These are phyloP conservation scores for Antheraea mylitta DNA, from an alignment of 1,140 invertebrate species.

Conservation along the genomic window DNA sequence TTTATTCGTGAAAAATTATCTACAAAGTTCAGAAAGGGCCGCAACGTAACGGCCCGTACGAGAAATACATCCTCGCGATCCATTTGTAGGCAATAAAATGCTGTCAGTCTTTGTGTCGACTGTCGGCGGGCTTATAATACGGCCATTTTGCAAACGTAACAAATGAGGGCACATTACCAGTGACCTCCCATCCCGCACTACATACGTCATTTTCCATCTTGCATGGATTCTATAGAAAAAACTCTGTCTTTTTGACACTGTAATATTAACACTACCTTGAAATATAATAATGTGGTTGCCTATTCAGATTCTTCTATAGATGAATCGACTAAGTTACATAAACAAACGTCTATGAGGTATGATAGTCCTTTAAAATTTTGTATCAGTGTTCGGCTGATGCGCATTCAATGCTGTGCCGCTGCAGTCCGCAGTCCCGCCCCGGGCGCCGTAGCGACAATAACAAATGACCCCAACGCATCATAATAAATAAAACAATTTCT, in stretches of 20 bases:
- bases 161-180: constrained; percentile 64
- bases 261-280: too few relatives aligned
- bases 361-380: constrained; percentile 40
- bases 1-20: background rate
- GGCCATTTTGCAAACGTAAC: constrained; percentile 66
- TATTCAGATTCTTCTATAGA: background rate
- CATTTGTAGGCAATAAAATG: constrained; percentile 75
- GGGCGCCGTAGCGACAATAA: constrained; percentile 58
- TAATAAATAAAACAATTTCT: constrained; percentile 79
- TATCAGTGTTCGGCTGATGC: constrained; percentile 44
- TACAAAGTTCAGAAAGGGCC: constrained; percentile 6
- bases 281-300: too few relatives aligned
- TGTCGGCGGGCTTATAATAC: constrained; percentile 50
- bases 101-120: constrained; percentile 64
- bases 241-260: background rate
- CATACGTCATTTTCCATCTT: constrained; percentile 31
- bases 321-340: background rate
- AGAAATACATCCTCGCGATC: constrained; percentile 48
- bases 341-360: background rate
- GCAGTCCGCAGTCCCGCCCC: constrained; percentile 48
- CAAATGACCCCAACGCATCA: constrained; percentile 76
- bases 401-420: constrained; percentile 13
- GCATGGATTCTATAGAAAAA: background rate
- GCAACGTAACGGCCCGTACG: constrained; percentile 26
- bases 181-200: constrained; percentile 32